A percentile compares a stretch with the other conserved stretches of the same genome.
Evolutionary conservation across 2,113 vertebrate genomes (phyloP).

Genomic region (Tragelaphus scriptus): DNA sequence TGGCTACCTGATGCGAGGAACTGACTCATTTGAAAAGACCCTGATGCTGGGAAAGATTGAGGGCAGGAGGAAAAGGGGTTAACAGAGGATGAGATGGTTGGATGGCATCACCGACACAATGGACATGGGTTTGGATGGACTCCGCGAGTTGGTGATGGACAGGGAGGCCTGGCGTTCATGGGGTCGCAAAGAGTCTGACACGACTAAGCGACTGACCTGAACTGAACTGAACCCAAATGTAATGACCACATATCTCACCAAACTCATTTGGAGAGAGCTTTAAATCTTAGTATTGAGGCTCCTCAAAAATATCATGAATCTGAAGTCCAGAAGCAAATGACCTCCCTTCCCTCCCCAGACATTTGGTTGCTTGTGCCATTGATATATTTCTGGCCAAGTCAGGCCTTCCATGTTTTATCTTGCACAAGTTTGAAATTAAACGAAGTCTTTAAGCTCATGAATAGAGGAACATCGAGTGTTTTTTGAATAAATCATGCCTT

Average conservation of each 20-base stretch:
- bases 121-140: no score
- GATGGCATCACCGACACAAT: no score
- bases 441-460: not conserved
- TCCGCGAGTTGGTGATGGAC: no score
- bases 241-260: not conserved
- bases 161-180: no score
- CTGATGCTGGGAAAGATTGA: no score
- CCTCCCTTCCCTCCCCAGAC: not conserved
- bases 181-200: no score
- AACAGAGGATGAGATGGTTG: no score
- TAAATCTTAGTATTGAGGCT: not conserved
- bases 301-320: not conserved
- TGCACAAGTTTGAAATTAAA: not conserved
- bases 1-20: no score
- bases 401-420: not conserved
- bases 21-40: no score
- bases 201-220: no score
- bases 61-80: no score
- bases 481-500: not conserved
- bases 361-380: not conserved
- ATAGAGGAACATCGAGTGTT: not conserved
- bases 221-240: not conserved
- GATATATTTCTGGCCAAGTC: not conserved
- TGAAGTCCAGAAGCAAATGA: not conserved
- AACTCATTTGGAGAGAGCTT: not conserved